Evolutionary conservation across 2,113 vertebrate genomes (phyloP).

Genomic region (Verasper variegatus): DNA sequence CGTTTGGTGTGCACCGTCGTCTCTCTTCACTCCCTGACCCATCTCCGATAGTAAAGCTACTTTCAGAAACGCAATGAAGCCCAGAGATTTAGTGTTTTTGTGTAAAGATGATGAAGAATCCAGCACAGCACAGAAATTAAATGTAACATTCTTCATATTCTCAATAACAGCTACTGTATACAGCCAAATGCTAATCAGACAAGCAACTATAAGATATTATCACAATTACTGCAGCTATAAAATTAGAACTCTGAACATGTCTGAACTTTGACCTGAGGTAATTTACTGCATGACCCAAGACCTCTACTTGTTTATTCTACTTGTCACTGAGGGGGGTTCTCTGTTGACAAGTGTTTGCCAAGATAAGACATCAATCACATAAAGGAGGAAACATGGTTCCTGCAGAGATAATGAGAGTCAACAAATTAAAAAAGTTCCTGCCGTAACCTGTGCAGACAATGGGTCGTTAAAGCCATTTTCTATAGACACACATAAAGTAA

Average conservation of each 20-base stretch:
- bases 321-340: slow-evolving; percentile 13
- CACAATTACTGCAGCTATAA: not conserved
- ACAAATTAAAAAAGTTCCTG: slow-evolving; percentile 26
- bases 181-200: not conserved
- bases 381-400: slow-evolving; percentile 20
- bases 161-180: too few species aligned
- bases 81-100: too few species aligned
- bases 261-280: slow-evolving; percentile 21
- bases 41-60: not conserved
- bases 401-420: slow-evolving; percentile 55
- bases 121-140: too few species aligned
- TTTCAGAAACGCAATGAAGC: not conserved
- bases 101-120: too few species aligned
- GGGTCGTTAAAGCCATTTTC: not conserved
- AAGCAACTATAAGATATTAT: not conserved
- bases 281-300: slow-evolving; percentile 26
- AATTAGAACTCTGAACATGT: slow-evolving; percentile 10
- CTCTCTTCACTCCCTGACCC: not conserved
- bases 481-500: slow-evolving; percentile 13
- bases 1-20: not conserved
- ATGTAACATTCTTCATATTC: too few species aligned
- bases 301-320: slow-evolving; percentile 27
- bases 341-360: slow-evolving; percentile 24
- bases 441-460: not conserved
- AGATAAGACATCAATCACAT: slow-evolving; percentile 29